Evolutionary conservation across 2,888 invertebrate species (phyloP), one percentile per base, ranked within the genome.

Genomic region (Noctua fimbriata): DNA sequence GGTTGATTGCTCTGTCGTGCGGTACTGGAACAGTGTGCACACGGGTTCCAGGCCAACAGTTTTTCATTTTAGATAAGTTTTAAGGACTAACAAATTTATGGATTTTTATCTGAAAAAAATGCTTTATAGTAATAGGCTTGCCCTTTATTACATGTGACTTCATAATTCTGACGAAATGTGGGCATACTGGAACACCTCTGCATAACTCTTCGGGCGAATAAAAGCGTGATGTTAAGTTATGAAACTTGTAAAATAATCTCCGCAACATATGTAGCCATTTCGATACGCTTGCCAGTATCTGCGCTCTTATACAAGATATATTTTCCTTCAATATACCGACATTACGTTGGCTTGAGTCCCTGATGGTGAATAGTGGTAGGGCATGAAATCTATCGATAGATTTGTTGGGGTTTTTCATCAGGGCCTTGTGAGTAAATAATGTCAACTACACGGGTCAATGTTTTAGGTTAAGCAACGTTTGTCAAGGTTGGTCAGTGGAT

Each of bases 301-400:
- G 44, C 18, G 60, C 65, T 81, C 76, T 81, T 88, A 87, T 81
- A 88, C 78, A 83, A 84, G 87, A 91, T 92, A 91, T 92, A 93
- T 93, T 93, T 93, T 91, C 91, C 90, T 92, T 90, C 91, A 91
- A 93, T 93, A 92, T 94, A 92, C 91, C 86, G 88, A 90, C 89
- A 92, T 92, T 92, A 93, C 92, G 89, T 90, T 88, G 89, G 85
- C 88, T 89, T 87, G 91, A 91, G 91, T 90, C 92, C 88, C 90
- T 88, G 86, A 86, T 87, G 89, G 82, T 83, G 67, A 52, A 66
- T 90, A 92, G 92, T 79, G 91, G 41, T 87, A 88, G 75, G 81
- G 66, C 24, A 63, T 63, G 67, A 10, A 44, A 28, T 4, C 21
- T 76, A 72, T 80, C 84, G 87, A 58, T n/a, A 58, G 5, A n/a